Percentiles rank a stretch among this genome's conserved stretches.
These are phyloP conservation scores for Cryptophagus acutangulus DNA, from an alignment of 2,888 invertebrate species.

Conservation along the genomic window DNA sequence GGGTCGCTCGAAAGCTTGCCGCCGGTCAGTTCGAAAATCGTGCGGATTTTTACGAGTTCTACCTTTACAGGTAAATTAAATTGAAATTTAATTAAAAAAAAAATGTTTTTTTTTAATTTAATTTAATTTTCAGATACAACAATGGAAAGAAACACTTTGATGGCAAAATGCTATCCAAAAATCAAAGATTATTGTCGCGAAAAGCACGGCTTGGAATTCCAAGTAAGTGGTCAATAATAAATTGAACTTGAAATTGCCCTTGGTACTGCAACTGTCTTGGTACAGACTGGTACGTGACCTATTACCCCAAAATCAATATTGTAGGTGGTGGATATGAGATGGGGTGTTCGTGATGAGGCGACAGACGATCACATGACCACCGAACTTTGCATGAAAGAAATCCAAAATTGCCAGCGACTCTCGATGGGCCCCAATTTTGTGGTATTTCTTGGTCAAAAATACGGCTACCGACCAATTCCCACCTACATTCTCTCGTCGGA, in stretches of 20 bases:
- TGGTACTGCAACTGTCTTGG: constrained; percentile 25
- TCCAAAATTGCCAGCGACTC: constrained; percentile 92
- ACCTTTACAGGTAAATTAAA: constrained; percentile 86
- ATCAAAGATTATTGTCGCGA: constrained; percentile 96
- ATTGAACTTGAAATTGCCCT: constrained; percentile 29
- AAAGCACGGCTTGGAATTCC: constrained; percentile 96
- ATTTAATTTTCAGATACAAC: constrained; percentile 81
- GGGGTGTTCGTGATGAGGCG: constrained; percentile 97
- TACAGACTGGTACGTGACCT: constrained; percentile 27
- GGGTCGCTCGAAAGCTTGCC: constrained; percentile 85
- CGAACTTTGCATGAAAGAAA: constrained; percentile 95
- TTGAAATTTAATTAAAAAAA: constrained; percentile 5
- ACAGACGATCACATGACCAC: constrained; percentile 99
- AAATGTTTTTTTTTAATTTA: constrained; percentile 6
- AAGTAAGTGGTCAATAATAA: no score
- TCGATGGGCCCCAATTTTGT: constrained; percentile 99
- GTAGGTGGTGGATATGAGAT: constrained; percentile 96
- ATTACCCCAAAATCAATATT: neutral
- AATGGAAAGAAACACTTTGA: constrained; percentile 92
- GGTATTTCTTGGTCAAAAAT: constrained; percentile 95
- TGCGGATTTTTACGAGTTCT: constrained; percentile 95
- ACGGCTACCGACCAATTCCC: constrained; percentile 96
- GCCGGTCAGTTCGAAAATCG: constrained; percentile 95
- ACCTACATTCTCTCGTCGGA: constrained; percentile 91
- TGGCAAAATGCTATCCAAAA: constrained; percentile 97